These are phyloP conservation scores for Glaucopsyche alexis DNA, from an alignment of 2,888 invertebrate species.

Conservation along the genomic window DNA sequence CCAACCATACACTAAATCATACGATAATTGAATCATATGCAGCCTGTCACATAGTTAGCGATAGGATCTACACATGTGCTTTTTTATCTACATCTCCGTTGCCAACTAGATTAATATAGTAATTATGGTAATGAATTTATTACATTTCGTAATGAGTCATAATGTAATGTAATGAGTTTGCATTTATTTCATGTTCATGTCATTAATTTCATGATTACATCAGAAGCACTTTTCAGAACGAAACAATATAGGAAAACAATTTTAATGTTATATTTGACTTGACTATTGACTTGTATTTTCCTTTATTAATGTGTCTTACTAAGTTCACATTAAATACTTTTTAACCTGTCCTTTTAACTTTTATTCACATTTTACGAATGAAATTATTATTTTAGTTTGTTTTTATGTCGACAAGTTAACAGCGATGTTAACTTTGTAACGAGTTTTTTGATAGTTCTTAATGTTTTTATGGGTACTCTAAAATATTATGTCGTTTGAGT, in stretches of 20 bases:
- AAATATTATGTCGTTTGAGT: not conserved
- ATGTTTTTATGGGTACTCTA: slow-evolving; percentile 23
- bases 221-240: not conserved
- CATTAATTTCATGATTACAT: not conserved
- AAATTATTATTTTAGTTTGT: slow-evolving; percentile 1
- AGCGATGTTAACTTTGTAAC: slow-evolving; percentile 14
- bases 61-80: slow-evolving; percentile 72
- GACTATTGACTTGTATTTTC: no score
- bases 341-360: not conserved
- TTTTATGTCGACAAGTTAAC: not conserved
- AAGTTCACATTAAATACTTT: no score
- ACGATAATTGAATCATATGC: slow-evolving; percentile 80
- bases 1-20: slow-evolving; percentile 67
- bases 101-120: slow-evolving; percentile 66
- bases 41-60: slow-evolving; percentile 79
- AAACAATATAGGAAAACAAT: not conserved
- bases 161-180: slow-evolving; percentile 6
- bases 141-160: slow-evolving; percentile 18
- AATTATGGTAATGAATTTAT: slow-evolving; percentile 26
- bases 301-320: no score
- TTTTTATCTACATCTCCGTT: slow-evolving; percentile 75
- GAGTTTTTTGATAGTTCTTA: slow-evolving; percentile 26
- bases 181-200: not conserved
- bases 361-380: slow-evolving; percentile 8
- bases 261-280: not conserved